A percentile compares a stretch with the other conserved stretches of the same genome.
Conservation (phyloP, 2,888 invertebrate species). For the Subacronicta megacephala region DNA sequence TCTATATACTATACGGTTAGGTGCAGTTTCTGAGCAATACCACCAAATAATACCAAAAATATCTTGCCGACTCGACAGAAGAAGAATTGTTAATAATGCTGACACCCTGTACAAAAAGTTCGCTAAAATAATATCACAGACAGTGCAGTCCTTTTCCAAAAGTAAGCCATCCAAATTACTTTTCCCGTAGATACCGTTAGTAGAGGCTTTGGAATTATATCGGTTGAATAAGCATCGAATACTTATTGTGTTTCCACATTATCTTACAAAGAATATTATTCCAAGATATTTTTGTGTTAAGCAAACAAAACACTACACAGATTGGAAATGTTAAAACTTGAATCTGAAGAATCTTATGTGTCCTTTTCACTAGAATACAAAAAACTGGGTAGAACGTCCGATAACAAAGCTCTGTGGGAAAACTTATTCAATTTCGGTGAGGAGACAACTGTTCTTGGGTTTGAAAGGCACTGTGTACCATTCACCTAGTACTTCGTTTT, state of each 20-base stretch:
- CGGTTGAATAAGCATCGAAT: slow-evolving; percentile 18
- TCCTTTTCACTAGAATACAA: slow-evolving; percentile 57
- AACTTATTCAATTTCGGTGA: slow-evolving; percentile 87
- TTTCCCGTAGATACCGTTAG: slow-evolving; percentile 4
- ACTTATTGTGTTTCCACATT: slow-evolving; percentile 20
- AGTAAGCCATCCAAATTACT: neutral
- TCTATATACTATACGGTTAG: no score
- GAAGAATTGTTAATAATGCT: no score
- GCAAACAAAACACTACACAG: slow-evolving; percentile 6
- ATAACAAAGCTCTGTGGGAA: slow-evolving; percentile 79
- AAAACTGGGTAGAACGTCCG: slow-evolving; percentile 66
- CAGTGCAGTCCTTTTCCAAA: neutral
- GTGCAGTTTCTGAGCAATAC: no score
- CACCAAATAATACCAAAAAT: no score
- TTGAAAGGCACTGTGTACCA: slow-evolving; percentile 79
- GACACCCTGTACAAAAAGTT: no score
- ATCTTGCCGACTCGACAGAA: no score
- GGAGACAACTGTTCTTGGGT: slow-evolving; percentile 82
- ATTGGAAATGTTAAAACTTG: neutral
- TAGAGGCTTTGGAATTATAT: slow-evolving; percentile 22
- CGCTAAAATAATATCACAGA: neutral
- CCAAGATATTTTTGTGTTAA: neutral
- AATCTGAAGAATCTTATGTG: neutral
- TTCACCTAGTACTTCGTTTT: slow-evolving; percentile 72
- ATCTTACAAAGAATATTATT: slow-evolving; percentile 7